Conservation (phyloP, 2,113 vertebrate genomes). For the Rhinopithecus roxellana region DNA sequence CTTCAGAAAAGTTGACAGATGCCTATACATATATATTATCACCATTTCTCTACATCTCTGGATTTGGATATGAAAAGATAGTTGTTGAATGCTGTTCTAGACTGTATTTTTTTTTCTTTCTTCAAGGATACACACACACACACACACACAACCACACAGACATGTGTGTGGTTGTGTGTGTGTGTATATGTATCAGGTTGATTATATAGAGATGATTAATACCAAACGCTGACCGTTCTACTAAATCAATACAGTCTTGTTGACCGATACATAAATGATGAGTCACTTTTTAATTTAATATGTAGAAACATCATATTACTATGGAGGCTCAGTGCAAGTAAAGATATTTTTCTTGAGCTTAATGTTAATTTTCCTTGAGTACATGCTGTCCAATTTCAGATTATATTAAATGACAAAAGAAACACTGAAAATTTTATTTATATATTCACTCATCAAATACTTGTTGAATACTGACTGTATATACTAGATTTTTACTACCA, state of each 20-base stretch:
- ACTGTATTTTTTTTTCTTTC: not conserved
- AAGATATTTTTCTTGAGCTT: constrained; percentile 23
- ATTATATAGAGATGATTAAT: not conserved
- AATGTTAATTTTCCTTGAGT: not conserved
- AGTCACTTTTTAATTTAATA: not conserved
- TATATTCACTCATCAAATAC: not conserved
- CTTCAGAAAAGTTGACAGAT: not conserved
- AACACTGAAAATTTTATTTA: not conserved
- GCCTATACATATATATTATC: not conserved
- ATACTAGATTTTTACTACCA: not conserved
- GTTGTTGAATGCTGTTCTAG: not conserved
- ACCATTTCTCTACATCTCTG: constrained; percentile 12
- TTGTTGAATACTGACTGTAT: not conserved
- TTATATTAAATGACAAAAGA: not conserved
- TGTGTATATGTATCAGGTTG: not conserved
- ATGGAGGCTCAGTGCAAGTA: not conserved
- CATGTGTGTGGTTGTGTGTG: no score
- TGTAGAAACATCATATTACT: not conserved
- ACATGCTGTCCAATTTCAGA: not conserved
- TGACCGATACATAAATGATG: not conserved
- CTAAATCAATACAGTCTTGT: not conserved
- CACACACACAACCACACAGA: no score
- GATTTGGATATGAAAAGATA: constrained; percentile 19
- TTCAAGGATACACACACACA: not conserved
- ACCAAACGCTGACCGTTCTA: not conserved